These are phyloP conservation scores for Tridacna gigas DNA, from an alignment of 2,888 invertebrate species.

Conservation along the genomic window DNA sequence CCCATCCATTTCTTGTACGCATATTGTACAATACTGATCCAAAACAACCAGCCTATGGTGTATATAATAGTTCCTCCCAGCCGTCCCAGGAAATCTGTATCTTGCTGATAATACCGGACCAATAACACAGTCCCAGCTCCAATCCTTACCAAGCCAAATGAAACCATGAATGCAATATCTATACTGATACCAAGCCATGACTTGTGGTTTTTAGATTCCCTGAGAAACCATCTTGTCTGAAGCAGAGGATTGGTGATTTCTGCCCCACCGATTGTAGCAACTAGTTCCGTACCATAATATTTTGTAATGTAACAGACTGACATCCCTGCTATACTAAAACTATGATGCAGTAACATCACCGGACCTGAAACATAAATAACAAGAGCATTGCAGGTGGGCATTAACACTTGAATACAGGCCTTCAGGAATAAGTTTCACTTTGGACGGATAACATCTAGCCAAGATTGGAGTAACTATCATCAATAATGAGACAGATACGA, in stretches of 20 bases:
- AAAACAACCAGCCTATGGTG: conserved; percentile 81
- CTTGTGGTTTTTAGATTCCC: conserved; percentile 72
- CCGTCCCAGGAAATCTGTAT: conserved; percentile 76
- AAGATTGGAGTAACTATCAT: too few species aligned
- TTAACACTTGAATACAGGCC: neutral
- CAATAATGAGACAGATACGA: too few species aligned
- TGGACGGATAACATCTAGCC: too few species aligned
- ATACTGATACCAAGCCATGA: conserved; percentile 76
- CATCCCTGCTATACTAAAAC: conserved; percentile 80
- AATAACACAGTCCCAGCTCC: conserved; percentile 78
- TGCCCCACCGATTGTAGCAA: conserved; percentile 82
- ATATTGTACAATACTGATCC: conserved; percentile 80
- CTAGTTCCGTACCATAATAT: conserved; percentile 82
- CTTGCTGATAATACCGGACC: conserved; percentile 76
- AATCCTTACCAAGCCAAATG: conserved; percentile 81
- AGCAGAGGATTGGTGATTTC: conserved; percentile 84
- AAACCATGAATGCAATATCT: conserved; percentile 80
- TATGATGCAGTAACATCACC: conserved; percentile 83
- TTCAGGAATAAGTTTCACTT: too few species aligned
- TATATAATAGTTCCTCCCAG: conserved; percentile 81
- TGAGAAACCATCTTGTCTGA: conserved; percentile 83
- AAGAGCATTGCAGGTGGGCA: neutral
- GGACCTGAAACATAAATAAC: conserved; percentile 73
- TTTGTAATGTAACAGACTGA: conserved; percentile 71
- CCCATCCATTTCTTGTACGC: conserved; percentile 77